A percentile compares a stretch with the other conserved stretches of the same genome.
Conservation (phyloP, 2,113 vertebrate genomes). For the Cyprinodon tularosa region DNA sequence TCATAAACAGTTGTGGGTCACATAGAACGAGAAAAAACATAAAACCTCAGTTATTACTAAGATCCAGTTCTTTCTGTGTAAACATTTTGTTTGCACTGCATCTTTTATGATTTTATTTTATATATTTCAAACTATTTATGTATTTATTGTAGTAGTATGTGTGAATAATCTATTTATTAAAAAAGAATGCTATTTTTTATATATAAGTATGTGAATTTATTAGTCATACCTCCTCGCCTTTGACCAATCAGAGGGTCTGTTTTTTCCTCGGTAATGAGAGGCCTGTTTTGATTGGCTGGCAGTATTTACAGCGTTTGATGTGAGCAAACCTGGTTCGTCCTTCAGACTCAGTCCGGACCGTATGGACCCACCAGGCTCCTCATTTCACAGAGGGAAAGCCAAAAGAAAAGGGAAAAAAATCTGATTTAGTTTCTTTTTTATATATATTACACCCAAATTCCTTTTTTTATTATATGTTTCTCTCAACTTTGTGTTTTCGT, state of each 20-base stretch:
- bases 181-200: neutral
- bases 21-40: too few relatives aligned
- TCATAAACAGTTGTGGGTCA: too few relatives aligned
- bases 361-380: neutral
- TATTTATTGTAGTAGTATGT: neutral
- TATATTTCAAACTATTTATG: too few relatives aligned
- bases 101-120: too few relatives aligned
- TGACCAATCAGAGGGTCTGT: conserved; percentile 3
- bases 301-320: neutral
- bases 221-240: neutral
- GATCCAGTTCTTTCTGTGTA: too few relatives aligned
- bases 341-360: neutral
- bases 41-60: too few relatives aligned
- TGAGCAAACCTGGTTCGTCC: conserved; percentile 3
- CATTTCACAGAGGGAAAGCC: neutral
- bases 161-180: neutral
- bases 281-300: conserved; percentile 18
- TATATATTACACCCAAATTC: neutral
- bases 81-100: too few relatives aligned
- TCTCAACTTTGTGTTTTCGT: neutral
- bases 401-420: neutral
- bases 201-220: neutral
- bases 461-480: neutral
- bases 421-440: neutral
- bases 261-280: neutral